These are phyloP conservation scores for Novumbra hubbsi DNA, from an alignment of 2,797 vertebrate species.

Conservation along the genomic window DNA sequence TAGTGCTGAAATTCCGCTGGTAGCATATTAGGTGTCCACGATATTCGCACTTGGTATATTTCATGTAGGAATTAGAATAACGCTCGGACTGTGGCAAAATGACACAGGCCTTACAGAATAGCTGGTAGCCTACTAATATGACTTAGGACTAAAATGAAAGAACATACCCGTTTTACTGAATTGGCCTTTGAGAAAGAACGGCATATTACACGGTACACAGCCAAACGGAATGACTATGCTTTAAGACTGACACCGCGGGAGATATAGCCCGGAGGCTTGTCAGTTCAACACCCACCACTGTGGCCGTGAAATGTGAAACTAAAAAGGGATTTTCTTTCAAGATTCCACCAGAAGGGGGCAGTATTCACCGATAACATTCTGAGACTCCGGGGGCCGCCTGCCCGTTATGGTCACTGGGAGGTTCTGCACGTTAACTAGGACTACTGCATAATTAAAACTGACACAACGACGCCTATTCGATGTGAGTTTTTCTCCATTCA, in stretches of 20 bases:
- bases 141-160: neutral
- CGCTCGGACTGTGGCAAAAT: neutral
- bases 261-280: neutral
- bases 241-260: neutral
- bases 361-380: slow-evolving; percentile 19
- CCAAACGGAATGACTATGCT: neutral
- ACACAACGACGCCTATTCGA: slow-evolving; percentile 4
- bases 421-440: neutral
- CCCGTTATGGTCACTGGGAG: neutral
- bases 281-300: slow-evolving; percentile 2
- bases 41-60: neutral
- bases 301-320: neutral
- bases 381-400: neutral
- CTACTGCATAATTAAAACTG: neutral
- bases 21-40: neutral
- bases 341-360: slow-evolving; percentile 37
- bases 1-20: neutral
- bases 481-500: neutral
- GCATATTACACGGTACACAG: neutral
- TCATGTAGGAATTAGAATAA: neutral
- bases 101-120: neutral
- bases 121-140: neutral
- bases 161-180: neutral
- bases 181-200: neutral
- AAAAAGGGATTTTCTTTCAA: neutral